These are phyloP conservation scores for Pungitius pungitius DNA, from an alignment of 2,113 vertebrate species.

Conservation along the genomic window DNA sequence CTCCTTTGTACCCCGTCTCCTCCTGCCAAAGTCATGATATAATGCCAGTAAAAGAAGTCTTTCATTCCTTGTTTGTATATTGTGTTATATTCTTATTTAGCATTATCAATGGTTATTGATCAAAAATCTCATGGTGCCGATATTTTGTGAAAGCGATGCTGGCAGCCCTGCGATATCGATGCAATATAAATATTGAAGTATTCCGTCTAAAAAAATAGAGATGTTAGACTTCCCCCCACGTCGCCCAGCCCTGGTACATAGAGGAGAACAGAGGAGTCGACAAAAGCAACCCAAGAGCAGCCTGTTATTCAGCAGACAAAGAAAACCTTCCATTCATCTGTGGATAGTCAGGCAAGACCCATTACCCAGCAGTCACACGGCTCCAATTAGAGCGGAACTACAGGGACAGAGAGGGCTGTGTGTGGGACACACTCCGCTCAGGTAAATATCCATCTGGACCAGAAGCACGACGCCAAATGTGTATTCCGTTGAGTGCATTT, in stretches of 20 bases:
- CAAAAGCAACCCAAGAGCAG: slow-evolving; percentile 22
- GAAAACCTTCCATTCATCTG: slow-evolving; percentile 61
- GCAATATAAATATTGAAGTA: not conserved
- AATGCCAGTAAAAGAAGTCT: not conserved
- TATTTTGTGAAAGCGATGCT: not conserved
- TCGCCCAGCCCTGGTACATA: not conserved
- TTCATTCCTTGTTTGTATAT: no score
- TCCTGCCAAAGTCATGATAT: not conserved
- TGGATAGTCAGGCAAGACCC: slow-evolving; percentile 62
- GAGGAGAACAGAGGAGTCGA: slow-evolving; percentile 14
- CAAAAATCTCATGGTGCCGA: not conserved
- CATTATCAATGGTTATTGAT: not conserved
- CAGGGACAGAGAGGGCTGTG: slow-evolving; percentile 51
- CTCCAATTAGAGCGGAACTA: slow-evolving; percentile 58
- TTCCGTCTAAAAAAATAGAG: not conserved
- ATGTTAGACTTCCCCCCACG: not conserved
- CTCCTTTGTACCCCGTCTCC: not conserved
- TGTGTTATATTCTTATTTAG: no score
- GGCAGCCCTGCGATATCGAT: not conserved
- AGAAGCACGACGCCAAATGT: slow-evolving; percentile 35
- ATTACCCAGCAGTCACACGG: slow-evolving; percentile 67
- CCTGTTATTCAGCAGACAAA: slow-evolving; percentile 46
- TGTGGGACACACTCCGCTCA: slow-evolving; percentile 56
- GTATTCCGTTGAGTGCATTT: slow-evolving; percentile 48
- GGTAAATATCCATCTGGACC: slow-evolving; percentile 58